Conservation (phyloP, 2,113 vertebrate genomes). For the Lutjanus erythropterus region DNA sequence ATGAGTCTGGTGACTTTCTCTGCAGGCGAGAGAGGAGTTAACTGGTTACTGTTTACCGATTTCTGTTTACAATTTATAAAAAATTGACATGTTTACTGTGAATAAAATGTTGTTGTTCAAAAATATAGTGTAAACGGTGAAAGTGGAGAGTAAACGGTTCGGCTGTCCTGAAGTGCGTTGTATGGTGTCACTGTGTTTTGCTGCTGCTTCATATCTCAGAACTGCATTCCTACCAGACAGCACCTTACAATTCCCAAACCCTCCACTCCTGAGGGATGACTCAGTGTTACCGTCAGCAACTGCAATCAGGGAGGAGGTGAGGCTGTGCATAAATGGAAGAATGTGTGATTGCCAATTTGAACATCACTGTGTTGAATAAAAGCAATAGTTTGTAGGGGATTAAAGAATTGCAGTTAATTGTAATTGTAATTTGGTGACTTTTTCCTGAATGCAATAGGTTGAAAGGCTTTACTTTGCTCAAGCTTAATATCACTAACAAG, state of each 20-base stretch:
- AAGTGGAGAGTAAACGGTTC: background rate
- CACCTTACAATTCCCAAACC: conserved; percentile 7
- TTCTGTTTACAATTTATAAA: too few species aligned
- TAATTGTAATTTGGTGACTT: background rate
- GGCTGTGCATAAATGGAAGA: background rate
- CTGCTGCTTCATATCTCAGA: conserved; percentile 22
- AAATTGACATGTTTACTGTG: too few species aligned
- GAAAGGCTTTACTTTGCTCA: background rate
- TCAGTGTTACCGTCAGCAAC: conserved; percentile 20
- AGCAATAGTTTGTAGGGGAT: background rate
- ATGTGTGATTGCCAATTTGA: background rate
- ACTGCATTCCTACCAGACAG: conserved; percentile 22
- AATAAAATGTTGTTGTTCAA: too few species aligned
- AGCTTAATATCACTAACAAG: background rate
- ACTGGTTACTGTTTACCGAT: too few species aligned
- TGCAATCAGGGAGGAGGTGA: conserved; percentile 10
- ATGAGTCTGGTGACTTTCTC: too few species aligned
- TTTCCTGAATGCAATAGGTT: background rate
- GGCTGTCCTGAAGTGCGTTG: background rate
- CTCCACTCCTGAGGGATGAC: conserved; percentile 27
- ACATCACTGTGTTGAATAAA: background rate
- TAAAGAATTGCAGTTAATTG: background rate
- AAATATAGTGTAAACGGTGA: too few species aligned
- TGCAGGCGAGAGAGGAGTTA: too few species aligned
- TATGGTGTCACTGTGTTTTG: conserved; percentile 5